Evolutionary conservation across 2,888 invertebrate species (phyloP).

Genomic region (Agrochola macilenta): DNA sequence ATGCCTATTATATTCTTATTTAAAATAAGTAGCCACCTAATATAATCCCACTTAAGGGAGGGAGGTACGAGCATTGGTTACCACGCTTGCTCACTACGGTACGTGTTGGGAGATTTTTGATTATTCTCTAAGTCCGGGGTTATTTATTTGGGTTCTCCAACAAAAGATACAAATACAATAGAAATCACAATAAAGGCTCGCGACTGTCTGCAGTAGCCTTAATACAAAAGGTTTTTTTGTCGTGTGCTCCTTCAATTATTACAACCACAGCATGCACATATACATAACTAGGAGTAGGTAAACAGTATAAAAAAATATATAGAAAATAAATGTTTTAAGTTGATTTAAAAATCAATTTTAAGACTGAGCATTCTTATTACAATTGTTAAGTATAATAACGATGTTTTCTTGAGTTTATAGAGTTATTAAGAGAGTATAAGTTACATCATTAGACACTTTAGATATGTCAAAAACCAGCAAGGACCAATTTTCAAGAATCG

Average conservation of each 20-base stretch:
- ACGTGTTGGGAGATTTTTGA: neutral
- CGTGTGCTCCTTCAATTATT: neutral
- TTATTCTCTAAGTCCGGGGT: too few species aligned
- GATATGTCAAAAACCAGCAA: neutral
- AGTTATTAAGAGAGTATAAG: too few species aligned
- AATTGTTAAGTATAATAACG: neutral
- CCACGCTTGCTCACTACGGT: too few species aligned
- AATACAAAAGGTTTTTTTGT: neutral
- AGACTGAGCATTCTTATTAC: too few species aligned
- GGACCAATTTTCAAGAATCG: neutral
- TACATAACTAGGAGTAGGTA: too few species aligned
- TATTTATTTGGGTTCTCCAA: conserved; percentile 1
- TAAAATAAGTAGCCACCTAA: neutral
- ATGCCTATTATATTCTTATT: conserved; percentile 27
- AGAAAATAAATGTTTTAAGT: neutral
- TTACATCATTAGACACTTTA: neutral
- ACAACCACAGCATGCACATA: neutral
- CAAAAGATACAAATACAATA: neutral
- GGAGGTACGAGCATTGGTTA: neutral
- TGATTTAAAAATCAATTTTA: neutral
- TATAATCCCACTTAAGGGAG: conserved; percentile 1
- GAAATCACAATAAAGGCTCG: neutral
- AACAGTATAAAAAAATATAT: neutral
- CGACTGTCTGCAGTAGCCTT: too few species aligned
- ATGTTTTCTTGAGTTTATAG: neutral